These are phyloP conservation scores for Capromys pilorides DNA, from an alignment of 2,797 vertebrate species.

Conservation along the genomic window DNA sequence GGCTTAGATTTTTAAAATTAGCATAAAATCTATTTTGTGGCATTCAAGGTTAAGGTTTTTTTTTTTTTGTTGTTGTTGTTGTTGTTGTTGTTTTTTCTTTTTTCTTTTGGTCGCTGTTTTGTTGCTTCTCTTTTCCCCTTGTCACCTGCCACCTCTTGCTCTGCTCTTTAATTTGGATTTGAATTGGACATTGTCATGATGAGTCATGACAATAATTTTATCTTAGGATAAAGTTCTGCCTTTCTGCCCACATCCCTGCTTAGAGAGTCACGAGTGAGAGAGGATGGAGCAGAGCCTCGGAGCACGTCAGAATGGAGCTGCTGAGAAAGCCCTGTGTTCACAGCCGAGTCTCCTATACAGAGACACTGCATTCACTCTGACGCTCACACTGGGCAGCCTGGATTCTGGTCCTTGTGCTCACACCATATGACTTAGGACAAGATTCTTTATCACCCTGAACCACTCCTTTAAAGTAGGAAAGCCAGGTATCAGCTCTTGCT, in stretches of 20 bases:
- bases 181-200: constrained; percentile 13
- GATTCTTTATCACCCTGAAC: background rate
- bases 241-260: constrained; percentile 29
- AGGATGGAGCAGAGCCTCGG: constrained; percentile 24
- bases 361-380: background rate
- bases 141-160: background rate
- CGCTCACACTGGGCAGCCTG: background rate
- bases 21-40: constrained; percentile 41
- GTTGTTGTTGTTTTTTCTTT: no score
- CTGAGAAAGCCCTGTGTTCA: background rate
- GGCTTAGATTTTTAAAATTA: constrained; percentile 39
- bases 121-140: background rate
- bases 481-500: background rate
- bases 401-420: background rate
- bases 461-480: background rate
- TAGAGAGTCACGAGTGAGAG: constrained; percentile 29
- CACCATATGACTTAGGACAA: background rate
- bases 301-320: constrained; percentile 26
- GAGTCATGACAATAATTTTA: background rate
- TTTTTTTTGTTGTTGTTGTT: no score
- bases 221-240: constrained; percentile 52
- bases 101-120: background rate
- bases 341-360: background rate
- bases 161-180: background rate
- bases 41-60: background rate